These are phyloP conservation scores for Brachionus angularis DNA, from an alignment of 1,140 invertebrate genomes.

Conservation along the genomic window DNA sequence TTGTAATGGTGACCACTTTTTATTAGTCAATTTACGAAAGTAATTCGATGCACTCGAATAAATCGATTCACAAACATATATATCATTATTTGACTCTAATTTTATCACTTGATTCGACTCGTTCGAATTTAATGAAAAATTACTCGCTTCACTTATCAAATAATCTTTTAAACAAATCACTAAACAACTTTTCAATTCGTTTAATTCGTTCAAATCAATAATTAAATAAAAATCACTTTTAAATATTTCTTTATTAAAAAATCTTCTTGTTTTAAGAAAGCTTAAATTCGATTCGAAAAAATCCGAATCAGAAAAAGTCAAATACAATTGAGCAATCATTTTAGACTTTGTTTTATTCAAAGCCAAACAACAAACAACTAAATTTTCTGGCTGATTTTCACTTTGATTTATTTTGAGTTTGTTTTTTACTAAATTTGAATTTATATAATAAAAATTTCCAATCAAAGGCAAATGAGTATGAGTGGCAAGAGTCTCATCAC, in stretches of 20 bases:
- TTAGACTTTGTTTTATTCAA: no score
- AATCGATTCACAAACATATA: conserved; percentile 25
- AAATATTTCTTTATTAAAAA: conserved; percentile 1
- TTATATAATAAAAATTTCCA: no score
- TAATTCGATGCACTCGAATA: neutral
- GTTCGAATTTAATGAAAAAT: neutral
- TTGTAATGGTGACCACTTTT: conserved; percentile 36
- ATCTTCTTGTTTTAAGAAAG: no score
- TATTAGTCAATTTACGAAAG: neutral
- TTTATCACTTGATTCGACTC: no score
- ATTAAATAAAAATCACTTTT: conserved; percentile 15
- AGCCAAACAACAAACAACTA: no score
- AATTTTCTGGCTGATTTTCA: neutral
- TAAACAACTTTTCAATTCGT: neutral
- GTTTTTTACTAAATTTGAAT: no score
- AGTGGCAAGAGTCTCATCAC: neutral
- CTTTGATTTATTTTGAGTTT: no score
- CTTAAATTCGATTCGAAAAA: conserved; percentile 1
- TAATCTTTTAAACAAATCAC: conserved; percentile 19
- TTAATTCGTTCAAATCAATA: neutral
- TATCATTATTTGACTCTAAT: no score
- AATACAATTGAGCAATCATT: neutral
- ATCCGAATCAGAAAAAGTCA: neutral
- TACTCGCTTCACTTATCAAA: neutral
- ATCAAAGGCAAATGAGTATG: no score